phyloP scores from a whole-genome alignment of 2,797 vertebrate species.

The Australoheros facetus region DNA sequence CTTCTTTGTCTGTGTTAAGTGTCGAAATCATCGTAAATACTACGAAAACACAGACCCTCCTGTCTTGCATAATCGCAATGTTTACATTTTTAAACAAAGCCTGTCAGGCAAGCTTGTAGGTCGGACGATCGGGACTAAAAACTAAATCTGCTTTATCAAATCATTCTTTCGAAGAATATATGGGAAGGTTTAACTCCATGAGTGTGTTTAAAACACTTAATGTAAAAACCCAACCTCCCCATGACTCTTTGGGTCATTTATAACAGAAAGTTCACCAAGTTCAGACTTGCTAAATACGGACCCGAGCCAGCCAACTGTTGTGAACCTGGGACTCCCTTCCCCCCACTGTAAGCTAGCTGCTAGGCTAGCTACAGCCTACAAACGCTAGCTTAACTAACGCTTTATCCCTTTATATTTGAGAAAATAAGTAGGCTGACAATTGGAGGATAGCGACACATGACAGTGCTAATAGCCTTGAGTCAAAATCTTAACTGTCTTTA shows the following conservation, averaged over 20 bases:
- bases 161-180: not conserved
- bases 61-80: slow-evolving; percentile 39
- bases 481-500: slow-evolving; percentile 12
- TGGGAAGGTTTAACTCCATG: accelerated
- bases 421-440: not conserved
- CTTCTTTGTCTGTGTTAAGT: not conserved
- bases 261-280: slow-evolving; percentile 75
- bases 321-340: slow-evolving; percentile 78
- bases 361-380: slow-evolving; percentile 57
- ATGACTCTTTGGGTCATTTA: slow-evolving; percentile 19
- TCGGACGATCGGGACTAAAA: slow-evolving; percentile 32
- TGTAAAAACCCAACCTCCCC: not conserved
- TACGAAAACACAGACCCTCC: not conserved
- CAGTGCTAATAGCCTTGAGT: not conserved
- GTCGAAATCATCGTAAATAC: not conserved
- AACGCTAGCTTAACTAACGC: slow-evolving; percentile 48
- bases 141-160: not conserved
- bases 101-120: slow-evolving; percentile 48
- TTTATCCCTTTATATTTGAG: slow-evolving; percentile 13
- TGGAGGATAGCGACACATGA: not conserved
- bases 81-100: slow-evolving; percentile 76
- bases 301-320: slow-evolving; percentile 75
- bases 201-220: not conserved
- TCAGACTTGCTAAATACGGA: slow-evolving; percentile 76
- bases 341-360: slow-evolving; percentile 74